These are phyloP conservation scores for Tonatia bakeri DNA, from an alignment of 2,113 vertebrate genomes.

Conservation along the genomic window DNA sequence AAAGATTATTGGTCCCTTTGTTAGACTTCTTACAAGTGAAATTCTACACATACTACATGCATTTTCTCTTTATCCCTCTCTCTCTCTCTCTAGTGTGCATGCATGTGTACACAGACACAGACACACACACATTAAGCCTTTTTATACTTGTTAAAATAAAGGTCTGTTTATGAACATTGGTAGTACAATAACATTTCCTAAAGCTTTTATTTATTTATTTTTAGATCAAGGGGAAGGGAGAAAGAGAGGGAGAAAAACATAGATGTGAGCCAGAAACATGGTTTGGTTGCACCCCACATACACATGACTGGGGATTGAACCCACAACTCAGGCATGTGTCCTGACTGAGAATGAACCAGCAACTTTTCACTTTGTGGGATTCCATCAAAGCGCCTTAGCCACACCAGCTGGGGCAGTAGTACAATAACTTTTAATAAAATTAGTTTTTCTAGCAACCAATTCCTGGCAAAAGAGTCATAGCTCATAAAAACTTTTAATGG, in stretches of 20 bases:
- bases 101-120: neutral
- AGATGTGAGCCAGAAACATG: too few relatives aligned
- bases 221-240: too few relatives aligned
- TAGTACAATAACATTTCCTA: neutral
- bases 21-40: neutral
- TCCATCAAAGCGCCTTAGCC: too few relatives aligned
- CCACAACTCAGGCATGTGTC: too few relatives aligned
- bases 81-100: too few relatives aligned
- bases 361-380: too few relatives aligned
- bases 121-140: neutral
- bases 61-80: neutral
- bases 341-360: too few relatives aligned
- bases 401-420: too few relatives aligned
- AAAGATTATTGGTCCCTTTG: neutral
- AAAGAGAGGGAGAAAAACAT: too few relatives aligned
- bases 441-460: neutral
- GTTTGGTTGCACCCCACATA: too few relatives aligned
- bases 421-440: neutral
- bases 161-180: neutral
- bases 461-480: neutral
- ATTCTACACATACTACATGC: neutral
- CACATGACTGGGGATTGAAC: too few relatives aligned
- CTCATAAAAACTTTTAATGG: neutral
- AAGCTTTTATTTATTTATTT: too few relatives aligned
- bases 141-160: neutral